Conservation (phyloP, 2,888 invertebrate genomes). For the Bombylius major region DNA sequence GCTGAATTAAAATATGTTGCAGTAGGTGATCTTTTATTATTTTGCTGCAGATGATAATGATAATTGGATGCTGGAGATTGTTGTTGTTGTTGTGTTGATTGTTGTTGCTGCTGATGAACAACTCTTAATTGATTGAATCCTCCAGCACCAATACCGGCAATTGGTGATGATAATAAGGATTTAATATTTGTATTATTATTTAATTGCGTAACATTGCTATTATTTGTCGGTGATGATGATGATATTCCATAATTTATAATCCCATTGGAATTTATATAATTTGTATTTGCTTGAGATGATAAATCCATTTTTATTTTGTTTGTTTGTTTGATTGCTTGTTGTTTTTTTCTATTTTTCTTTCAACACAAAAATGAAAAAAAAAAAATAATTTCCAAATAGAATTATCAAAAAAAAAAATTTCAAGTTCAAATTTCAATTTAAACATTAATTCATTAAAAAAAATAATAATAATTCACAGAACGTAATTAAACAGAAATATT, state of each 20-base stretch:
- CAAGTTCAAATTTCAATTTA: no score
- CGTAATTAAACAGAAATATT: no score
- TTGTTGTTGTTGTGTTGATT: no score
- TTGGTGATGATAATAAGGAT: neutral
- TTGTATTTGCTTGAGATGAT: slow-evolving; percentile 5
- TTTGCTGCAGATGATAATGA: no score
- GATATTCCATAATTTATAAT: neutral
- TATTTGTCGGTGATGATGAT: neutral
- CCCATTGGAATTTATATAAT: neutral
- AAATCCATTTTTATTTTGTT: slow-evolving; percentile 9
- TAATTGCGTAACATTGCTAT: neutral
- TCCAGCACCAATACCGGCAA: neutral
- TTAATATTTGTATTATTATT: neutral
- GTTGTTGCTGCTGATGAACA: neutral
- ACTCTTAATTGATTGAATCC: neutral
- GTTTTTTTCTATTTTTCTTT: neutral
- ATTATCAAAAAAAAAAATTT: no score
- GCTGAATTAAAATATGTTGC: neutral
- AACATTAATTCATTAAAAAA: no score
- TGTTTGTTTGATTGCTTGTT: neutral
- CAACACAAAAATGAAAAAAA: no score
- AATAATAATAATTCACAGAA: no score
- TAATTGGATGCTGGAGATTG: no score
- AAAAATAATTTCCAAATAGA: no score
- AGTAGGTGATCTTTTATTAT: neutral